phyloP scores from a whole-genome alignment of 1,140 invertebrate species.

The Bombus haemorrhoidalis region DNA sequence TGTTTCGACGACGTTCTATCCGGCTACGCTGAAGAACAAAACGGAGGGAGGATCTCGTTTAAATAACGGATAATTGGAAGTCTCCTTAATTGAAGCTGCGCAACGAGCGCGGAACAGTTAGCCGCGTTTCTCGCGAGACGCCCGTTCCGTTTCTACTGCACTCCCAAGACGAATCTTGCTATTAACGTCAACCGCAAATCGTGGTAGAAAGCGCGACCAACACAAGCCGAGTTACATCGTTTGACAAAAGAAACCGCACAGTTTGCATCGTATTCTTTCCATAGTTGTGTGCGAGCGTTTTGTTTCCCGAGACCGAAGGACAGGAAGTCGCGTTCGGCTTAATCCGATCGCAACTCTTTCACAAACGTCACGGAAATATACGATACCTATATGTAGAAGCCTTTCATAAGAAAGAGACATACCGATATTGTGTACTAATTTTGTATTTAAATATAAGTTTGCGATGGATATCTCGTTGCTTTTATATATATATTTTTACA shows the following conservation, averaged over 20 bases:
- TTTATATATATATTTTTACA: too few species aligned
- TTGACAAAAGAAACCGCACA: conserved; percentile 12
- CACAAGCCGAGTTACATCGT: neutral
- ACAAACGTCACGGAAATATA: too few species aligned
- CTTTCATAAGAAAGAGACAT: too few species aligned
- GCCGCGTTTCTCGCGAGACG: conserved; percentile 66
- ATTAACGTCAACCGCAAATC: conserved; percentile 50
- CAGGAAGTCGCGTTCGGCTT: too few species aligned
- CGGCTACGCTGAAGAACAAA: conserved; percentile 40
- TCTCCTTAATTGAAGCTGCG: conserved; percentile 76
- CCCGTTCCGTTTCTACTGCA: conserved; percentile 34
- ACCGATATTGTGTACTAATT: too few species aligned
- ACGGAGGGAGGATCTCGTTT: conserved; percentile 70
- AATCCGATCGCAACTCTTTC: too few species aligned
- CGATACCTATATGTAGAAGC: too few species aligned
- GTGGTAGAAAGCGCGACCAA: neutral
- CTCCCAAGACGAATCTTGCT: conserved; percentile 40
- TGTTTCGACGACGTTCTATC: conserved; percentile 21
- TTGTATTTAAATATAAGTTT: too few species aligned
- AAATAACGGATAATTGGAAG: conserved; percentile 79
- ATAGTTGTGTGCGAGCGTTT: too few species aligned
- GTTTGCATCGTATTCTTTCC: too few species aligned
- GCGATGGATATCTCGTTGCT: too few species aligned
- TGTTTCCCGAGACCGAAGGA: too few species aligned
- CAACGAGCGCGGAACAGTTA: conserved; percentile 67